These are phyloP conservation scores for Microcebus lehilahytsara DNA, from an alignment of 2,113 vertebrate species.

Conservation along the genomic window DNA sequence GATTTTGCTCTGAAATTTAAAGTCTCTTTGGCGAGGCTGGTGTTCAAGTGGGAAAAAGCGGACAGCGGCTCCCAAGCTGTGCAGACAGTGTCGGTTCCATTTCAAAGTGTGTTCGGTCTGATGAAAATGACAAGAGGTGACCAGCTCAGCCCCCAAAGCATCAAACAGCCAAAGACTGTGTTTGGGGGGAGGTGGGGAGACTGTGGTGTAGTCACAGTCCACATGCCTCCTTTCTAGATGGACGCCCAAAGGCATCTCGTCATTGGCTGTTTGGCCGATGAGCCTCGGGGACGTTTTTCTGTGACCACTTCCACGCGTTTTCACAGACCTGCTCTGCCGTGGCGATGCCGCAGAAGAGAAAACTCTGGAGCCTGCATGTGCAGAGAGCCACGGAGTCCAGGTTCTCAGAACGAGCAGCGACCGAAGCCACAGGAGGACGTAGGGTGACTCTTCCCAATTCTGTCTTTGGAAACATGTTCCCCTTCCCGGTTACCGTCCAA, in stretches of 20 bases:
- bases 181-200: not conserved
- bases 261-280: slow-evolving; percentile 60
- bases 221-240: slow-evolving; percentile 39
- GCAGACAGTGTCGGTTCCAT: not conserved
- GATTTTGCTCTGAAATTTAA: slow-evolving; percentile 52
- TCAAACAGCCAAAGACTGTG: not conserved
- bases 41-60: slow-evolving; percentile 40
- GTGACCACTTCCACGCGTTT: slow-evolving; percentile 65
- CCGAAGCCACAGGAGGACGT: slow-evolving; percentile 64
- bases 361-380: slow-evolving; percentile 65
- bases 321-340: slow-evolving; percentile 58
- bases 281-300: slow-evolving; percentile 67
- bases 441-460: slow-evolving; percentile 64
- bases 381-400: slow-evolving; percentile 54
- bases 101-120: slow-evolving; percentile 1
- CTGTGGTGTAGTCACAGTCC: slow-evolving; percentile 20
- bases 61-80: not conserved
- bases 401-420: slow-evolving; percentile 48
- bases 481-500: not conserved
- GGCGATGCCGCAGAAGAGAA: slow-evolving; percentile 68
- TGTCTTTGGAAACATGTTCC: slow-evolving; percentile 61
- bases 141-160: slow-evolving; percentile 10
- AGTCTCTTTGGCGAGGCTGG: slow-evolving; percentile 40
- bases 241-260: slow-evolving; percentile 58
- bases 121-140: slow-evolving; percentile 39